Evolutionary conservation across 2,888 invertebrate species (phyloP).

Genomic region (Eucera pruinosa): DNA sequence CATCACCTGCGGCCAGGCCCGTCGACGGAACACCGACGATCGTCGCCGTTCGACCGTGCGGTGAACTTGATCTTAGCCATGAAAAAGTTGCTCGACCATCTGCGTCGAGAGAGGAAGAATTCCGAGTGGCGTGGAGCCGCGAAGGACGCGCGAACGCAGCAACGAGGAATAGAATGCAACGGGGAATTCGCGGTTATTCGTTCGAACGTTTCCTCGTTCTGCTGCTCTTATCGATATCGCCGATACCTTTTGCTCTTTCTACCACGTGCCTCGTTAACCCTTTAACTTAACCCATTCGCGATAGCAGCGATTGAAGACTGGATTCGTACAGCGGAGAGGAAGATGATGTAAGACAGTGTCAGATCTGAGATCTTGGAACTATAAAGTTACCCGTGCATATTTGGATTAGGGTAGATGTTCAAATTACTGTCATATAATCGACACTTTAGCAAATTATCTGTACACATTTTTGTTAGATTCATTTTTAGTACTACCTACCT

Average conservation of each 20-base stretch:
- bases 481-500: no score
- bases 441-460: no score
- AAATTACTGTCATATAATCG: no score
- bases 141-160: constrained; percentile 23
- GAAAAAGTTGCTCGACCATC: constrained; percentile 65
- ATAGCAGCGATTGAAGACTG: no score
- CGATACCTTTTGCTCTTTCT: background rate
- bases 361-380: no score
- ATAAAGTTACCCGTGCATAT: no score
- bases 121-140: constrained; percentile 23
- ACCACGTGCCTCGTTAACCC: constrained; percentile 35
- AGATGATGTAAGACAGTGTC: no score
- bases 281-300: no score
- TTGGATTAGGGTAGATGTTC: no score
- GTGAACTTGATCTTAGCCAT: constrained; percentile 60
- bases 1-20: constrained; percentile 60
- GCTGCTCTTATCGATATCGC: background rate
- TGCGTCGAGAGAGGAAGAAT: constrained; percentile 43
- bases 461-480: no score
- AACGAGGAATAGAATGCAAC: constrained; percentile 10
- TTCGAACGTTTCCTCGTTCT: background rate
- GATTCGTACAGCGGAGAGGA: no score
- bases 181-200: constrained; percentile 38
- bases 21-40: constrained; percentile 12
- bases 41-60: constrained; percentile 48